Base-by-base conservation (phyloP, 2,113 vertebrate genomes). In the Bothrops jararaca region DNA sequence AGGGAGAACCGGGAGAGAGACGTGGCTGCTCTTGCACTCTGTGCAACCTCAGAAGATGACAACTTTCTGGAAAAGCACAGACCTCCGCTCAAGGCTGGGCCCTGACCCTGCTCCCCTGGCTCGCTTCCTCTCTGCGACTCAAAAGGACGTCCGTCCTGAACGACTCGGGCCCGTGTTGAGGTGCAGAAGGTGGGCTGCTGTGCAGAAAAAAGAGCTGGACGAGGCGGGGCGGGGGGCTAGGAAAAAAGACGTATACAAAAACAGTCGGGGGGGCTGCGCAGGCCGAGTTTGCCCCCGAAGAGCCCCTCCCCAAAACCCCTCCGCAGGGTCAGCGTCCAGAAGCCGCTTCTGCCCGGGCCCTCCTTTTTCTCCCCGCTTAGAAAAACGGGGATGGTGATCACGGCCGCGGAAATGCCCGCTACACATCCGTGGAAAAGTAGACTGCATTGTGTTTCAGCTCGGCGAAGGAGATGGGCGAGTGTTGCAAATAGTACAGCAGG, bases 351-450 rank as follows among this genome's bases (percentile, higher is more conserved):
- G 53, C 91, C 64, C 60, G 6, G 7, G 95, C 92, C 95, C 94
- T 80, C 9, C 91, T 3, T 3, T 34, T 7, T 48, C 22, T n/a
- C 92, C 9, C 92, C 10, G 54, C 39, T 57, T 29, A 2, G 53
- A 26, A 50, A 85, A 60, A 42, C 11, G 11, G 93, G 2, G 94
- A 92, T 94, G 95, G 94, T 92, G 92, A 94, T 91, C 9, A 60
- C 91, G 92, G 89, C 94, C 92, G 93, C 93, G 93, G 95, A 91
- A 95, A 95, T 91, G 93, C 93, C 86, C 93, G 96, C 97, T 99
- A 99, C 96, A 99, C 99, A 22, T 99, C 99, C n/a, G 99, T 99
- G 97, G 99, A 99, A 97, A 98, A 99, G 97, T 99, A 99, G 96
- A 99, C 98, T 89, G 98, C 99, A 97, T 99, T 99, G 95, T 98